Base-by-base conservation (phyloP, 1,140 invertebrate species). In the Solen grandis region DNA sequence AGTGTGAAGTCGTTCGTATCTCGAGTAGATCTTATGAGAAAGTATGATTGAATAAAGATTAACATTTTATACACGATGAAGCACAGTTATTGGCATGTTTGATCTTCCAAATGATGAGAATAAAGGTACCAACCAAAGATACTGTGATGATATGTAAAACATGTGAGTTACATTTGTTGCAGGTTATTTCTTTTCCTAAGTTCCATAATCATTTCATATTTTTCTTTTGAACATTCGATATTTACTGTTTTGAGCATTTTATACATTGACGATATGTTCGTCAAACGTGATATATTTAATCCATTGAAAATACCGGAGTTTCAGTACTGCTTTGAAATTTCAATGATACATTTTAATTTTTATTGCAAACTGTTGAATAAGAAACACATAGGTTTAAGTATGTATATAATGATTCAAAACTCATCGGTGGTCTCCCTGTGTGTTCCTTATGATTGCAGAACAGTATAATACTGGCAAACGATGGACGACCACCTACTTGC, bases 1-100 rank as follows among this genome's bases (percentile, higher is more conserved):
- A 91, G 85, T 33, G 87, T 81, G 68, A 91, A 91, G 36, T 60
- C 82, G 65, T 90, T 88, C 19, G 87, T 83, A 35, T 90, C 86
- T 50, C 90, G 78, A 13, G 88, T 77, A 50, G 85, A 87, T 80
- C 29, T 16, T 35, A 8, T 59, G 10, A 59, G 25, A 65, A 10
- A 1, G 35, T 16, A 19, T 76, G 65, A 41, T 33, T 65, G 36
- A 46, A 10, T 46, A 46, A 46, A 10, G 19, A 10, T 46, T 46
- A n/a, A n/a, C n/a, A 10, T 46, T 46, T 46, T 46, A 46, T 10
- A 46, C 19, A 46, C 19, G 41, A 46, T 10, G 8, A 46, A 46
- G 8, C 19, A 8, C 19, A 8, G 8, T 46, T 46, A 46, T 19
- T 10, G 8, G 8, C 19, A 46, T 46, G 19, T 10, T 46, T 46